Conservation (phyloP, 2,888 invertebrate genomes). For the Cephus rjabovi region DNA sequence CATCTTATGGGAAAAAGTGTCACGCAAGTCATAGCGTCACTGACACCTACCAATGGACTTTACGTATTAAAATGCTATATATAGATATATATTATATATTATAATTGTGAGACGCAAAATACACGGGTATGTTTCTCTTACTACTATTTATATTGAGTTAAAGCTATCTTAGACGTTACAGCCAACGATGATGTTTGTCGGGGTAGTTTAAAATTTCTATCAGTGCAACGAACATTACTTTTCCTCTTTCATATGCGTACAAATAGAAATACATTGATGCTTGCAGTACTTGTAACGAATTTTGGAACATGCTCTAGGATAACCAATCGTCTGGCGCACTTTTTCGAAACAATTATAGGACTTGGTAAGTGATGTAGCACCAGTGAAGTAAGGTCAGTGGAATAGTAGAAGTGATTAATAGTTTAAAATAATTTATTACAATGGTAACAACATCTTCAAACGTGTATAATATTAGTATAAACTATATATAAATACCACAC, state of each 20-base stretch:
- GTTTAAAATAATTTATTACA: slow-evolving; percentile 25
- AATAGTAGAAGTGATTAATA: slow-evolving; percentile 3
- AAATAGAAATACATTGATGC: neutral
- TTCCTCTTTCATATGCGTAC: no score
- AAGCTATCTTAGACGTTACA: no score
- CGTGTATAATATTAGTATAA: slow-evolving; percentile 15
- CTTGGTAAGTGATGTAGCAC: neutral
- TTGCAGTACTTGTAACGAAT: neutral
- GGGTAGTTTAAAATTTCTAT: no score
- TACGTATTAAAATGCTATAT: no score
- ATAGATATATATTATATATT: no score
- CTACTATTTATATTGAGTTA: no score
- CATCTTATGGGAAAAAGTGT: no score
- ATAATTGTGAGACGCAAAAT: no score
- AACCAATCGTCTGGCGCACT: neutral
- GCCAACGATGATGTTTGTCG: neutral
- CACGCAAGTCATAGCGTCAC: no score
- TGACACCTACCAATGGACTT: no score
- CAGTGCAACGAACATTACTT: no score
- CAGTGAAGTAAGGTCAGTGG: neutral
- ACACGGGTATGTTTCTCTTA: no score
- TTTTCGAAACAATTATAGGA: neutral
- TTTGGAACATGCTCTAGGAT: neutral
- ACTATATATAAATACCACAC: slow-evolving; percentile 14
- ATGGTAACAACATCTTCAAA: slow-evolving; percentile 16